Base-by-base conservation (phyloP, 2,888 invertebrate genomes). In the Ramazzottius varieornatus region DNA sequence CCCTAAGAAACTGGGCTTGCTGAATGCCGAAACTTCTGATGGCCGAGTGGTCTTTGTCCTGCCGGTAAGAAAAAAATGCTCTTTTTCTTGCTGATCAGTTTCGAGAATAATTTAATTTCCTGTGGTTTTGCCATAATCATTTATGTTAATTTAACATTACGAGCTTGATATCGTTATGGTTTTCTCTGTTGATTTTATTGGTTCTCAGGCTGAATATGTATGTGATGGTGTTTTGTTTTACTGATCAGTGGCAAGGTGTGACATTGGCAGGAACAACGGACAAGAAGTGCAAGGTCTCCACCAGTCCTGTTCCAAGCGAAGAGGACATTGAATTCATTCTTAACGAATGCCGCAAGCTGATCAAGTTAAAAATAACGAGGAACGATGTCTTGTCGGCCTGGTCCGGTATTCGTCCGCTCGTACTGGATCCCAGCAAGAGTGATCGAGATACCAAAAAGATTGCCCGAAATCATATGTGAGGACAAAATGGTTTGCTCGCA, bases 211-310 rank as follows among this genome's bases (percentile, higher is more conserved):
- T n/a, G n/a, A n/a, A n/a, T n/a, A n/a, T n/a, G n/a, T n/a, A n/a
- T n/a, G n/a, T n/a, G n/a, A n/a, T n/a, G n/a, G n/a, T n/a, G n/a
- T n/a, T n/a, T n/a, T n/a, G n/a, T n/a, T n/a, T n/a, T n/a, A n/a
- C n/a, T n/a, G n/a, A n/a, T n/a, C n/a, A 54, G 54, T 64, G 64
- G 64, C n/a, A 64, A 29, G 64, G 64, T 4, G n/a, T 33, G n/a
- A 64, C 64, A 20, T 8, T 64, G 4, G 33, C 34, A 8, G 64
- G 64, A 32, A 64, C 64, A 8, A 64, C 64, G 16, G 64, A 64
- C 34, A 24, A 16, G 4, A 13, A 13, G 24, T 20, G n/a, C 4
- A 4, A 13, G n/a, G 33, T 64, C 20, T 16, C 33, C 16, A 33
- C 20, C 29, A n/a, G 4, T 8, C 64, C 64, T 4, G 24, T 24